Conservation (phyloP, 2,888 invertebrate genomes). For the Mycogona germanica region DNA sequence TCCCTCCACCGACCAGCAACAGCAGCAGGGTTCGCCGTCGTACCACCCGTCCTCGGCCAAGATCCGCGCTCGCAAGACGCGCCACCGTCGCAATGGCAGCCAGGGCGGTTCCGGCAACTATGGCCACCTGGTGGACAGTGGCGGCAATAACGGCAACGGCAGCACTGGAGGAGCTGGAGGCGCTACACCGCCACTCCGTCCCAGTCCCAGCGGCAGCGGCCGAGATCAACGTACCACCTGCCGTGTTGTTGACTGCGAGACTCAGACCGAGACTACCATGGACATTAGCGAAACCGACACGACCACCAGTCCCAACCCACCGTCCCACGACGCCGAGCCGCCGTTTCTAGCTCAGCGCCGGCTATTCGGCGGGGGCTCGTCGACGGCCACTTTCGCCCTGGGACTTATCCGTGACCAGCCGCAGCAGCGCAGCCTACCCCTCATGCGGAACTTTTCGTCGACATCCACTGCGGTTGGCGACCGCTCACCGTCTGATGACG, state of each 20-base stretch:
- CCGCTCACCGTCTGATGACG: neutral
- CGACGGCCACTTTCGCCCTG: too few relatives aligned
- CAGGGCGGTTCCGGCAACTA: constrained; percentile 28
- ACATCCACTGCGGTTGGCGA: too few relatives aligned
- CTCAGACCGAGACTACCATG: constrained; percentile 53
- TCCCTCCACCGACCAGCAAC: constrained; percentile 21
- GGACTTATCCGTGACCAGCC: neutral
- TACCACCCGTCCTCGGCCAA: constrained; percentile 24
- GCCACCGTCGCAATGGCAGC: constrained; percentile 33
- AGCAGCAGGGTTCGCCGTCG: constrained; percentile 20
- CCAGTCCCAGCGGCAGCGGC: constrained; percentile 18
- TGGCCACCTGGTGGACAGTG: constrained; percentile 18
- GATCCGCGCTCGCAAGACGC: constrained; percentile 29
- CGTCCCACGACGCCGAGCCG: constrained; percentile 16
- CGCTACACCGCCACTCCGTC: constrained; percentile 14
- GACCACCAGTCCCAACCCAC: constrained; percentile 41
- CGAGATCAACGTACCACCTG: constrained; percentile 11
- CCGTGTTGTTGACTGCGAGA: constrained; percentile 46
- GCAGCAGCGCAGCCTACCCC: neutral
- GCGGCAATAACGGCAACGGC: too few relatives aligned
- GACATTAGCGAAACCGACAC: constrained; percentile 48
- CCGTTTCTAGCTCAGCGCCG: neutral
- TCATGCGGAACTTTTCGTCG: too few relatives aligned
- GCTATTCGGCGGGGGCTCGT: neutral
- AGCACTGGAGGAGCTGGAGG: too few relatives aligned